Base-by-base conservation (phyloP, 1,140 invertebrate species). In the Alviniconcha marisindica region DNA sequence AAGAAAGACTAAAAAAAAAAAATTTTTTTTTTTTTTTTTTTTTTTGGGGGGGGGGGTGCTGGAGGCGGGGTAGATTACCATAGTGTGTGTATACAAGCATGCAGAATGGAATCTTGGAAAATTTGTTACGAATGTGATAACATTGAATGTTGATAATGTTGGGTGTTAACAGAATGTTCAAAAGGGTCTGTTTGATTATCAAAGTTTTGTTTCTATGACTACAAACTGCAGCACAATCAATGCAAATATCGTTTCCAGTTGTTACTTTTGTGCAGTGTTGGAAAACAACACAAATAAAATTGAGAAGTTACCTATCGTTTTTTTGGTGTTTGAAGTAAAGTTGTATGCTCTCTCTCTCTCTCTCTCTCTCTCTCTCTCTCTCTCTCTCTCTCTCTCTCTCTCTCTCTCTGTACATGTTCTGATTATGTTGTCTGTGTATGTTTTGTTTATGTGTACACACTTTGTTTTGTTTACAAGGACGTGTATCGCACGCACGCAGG, bases 201-300 rank as follows among this genome's bases (percentile, higher is more conserved):
- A 76, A 76, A 76, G 24, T n/a, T n/a, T 48, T 76, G 40, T 76
- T 31, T 76, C n/a, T 5, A 38, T 28, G 7, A 74, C 15, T n/a
- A 40, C 33, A 3, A 76, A 31, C 73, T 63, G 60, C 78, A 66
- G 60, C 78, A 80, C n/a, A 66, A 42, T 80, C 78, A 80, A 80
- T 80, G 78, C 78, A 80, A 80, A 80, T 18, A 60, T 56, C 24
- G 48, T 79, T 80, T 69, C 40, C 33, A 31, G 10, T n/a, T 66
- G 56, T 80, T 66, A 28, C 69, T 80, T 66, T 44, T 7, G 36
- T 44, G 73, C 18, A 1, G 24, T 80, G 78, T 66, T 80, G 56
- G 69, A 78, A 60, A 60, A 78, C n/a, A 28, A 15, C 48, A 33
- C 28, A 66, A 63, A 63, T 42, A 44, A 66, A 80, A 80, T 60